Percentiles rank a stretch among this genome's conserved stretches.
Evolutionary conservation across 2,888 invertebrate genomes (phyloP).

Genomic region (Drosophila formosana): DNA sequence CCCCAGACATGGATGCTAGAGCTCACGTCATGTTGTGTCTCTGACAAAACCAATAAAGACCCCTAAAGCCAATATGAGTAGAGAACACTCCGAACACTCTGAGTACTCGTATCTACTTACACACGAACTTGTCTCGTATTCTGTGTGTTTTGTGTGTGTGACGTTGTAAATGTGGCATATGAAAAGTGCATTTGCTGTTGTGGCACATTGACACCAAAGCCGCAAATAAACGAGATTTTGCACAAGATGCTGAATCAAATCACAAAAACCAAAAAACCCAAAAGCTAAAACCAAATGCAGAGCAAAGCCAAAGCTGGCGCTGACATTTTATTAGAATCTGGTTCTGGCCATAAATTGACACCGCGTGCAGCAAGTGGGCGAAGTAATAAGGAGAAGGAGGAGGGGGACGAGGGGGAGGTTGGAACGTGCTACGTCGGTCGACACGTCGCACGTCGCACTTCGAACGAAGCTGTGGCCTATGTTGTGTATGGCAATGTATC

Average conservation of each 20-base stretch:
- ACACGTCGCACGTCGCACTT: constrained; percentile 37
- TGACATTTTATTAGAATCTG: constrained; percentile 65
- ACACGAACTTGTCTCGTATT: constrained; percentile 4
- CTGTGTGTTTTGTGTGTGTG: not conserved
- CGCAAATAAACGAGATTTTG: constrained; percentile 72
- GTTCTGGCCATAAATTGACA: constrained; percentile 71
- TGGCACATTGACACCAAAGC: constrained; percentile 65
- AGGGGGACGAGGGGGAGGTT: not conserved
- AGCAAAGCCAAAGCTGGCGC: constrained; percentile 43
- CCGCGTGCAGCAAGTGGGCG: constrained; percentile 40
- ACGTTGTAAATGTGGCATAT: constrained; percentile 36
- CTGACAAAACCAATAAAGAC: constrained; percentile 65
- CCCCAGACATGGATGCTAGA: constrained; percentile 39
- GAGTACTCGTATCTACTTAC: constrained; percentile 27
- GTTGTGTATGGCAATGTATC: constrained; percentile 27
- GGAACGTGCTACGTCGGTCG: constrained; percentile 52
- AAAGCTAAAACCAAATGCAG: constrained; percentile 30
- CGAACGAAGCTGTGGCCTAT: too few species aligned
- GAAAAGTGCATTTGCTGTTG: constrained; percentile 72
- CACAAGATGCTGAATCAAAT: constrained; percentile 53
- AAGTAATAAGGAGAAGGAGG: not conserved
- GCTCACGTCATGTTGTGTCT: constrained; percentile 24
- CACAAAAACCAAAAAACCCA: constrained; percentile 27
- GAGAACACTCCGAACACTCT: not conserved
- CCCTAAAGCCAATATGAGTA: constrained; percentile 48